Base-by-base conservation (phyloP, 2,888 invertebrate genomes). In the Loripinus fragilis region DNA sequence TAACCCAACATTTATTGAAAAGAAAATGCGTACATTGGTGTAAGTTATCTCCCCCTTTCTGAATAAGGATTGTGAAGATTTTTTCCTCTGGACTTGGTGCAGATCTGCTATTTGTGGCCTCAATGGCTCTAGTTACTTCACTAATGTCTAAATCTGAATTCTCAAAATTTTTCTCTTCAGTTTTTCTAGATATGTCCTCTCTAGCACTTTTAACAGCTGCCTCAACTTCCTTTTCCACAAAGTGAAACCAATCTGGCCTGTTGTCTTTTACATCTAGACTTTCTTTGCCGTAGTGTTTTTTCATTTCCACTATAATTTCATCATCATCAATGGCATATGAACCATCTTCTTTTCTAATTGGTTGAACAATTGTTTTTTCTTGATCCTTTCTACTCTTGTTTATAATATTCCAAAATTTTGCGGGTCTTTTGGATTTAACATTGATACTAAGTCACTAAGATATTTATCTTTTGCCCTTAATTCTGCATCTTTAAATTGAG, bases 71-170 rank as follows among this genome's bases (percentile, higher is more conserved):
- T 17, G 55, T 38, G 30, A 71, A 55, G 28, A 72, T 23, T 28
- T 72, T 55, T 28, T 72, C 71, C 28, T 72, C 72, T 25, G 17
- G 45, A 45, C 45, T 45, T 5, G 45, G 45, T 45, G 45, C 45
- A 3, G 45, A 45, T 20, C 10, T 12, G 2, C 17, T 3, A 20
- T 45, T 45, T 5, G 45, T 20, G 8, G 7, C 17, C 2, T 5
- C 45, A 12, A 45, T 17, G 3, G 45, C 45, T 8, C 10, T 20
- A 45, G n/a, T 45, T 20, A 5, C 17, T 20, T 45, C 45, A 12
- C 17, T 17, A 20, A 45, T 5, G 17, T 12, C 7, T 3, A 45
- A 20, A 45, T 45, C 20, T 45, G 7, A 17, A 17, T 45, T 45
- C 20, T 45, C 45, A 17, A 12, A 45, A 3, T 45, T 17, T 20